Evolutionary conservation across 2,113 vertebrate genomes (phyloP), one percentile per base, ranked within the genome.

Genomic region (Camelus dromedarius): DNA sequence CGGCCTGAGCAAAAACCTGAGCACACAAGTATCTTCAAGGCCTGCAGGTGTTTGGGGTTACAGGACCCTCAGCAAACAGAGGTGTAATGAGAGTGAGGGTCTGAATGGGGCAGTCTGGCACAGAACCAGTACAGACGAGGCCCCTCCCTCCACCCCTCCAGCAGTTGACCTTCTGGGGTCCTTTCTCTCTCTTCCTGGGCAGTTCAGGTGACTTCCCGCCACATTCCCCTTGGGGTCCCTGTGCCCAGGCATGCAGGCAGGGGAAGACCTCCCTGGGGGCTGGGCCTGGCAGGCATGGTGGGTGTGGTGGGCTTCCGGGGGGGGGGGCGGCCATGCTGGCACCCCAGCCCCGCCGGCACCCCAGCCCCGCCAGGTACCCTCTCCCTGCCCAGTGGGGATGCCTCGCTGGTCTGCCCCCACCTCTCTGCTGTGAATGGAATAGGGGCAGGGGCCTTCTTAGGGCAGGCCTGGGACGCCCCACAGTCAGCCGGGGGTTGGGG

Each of bases 361-460:
- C 32, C 66, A 10, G 35, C 48, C 75, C 56, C 0, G 0, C 19
- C 35, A 3, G 2, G n/a, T 28, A 1, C 12, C 70, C 35, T 56
- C 20, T 30, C 2, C 69, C 46, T 2, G 18, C 60, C 48, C 46
- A 2, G 7, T 6, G 46, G 66, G 12, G 28, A 9, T 2, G 0
- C 28, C n/a, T 58, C 9, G 0, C n/a, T 0, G n/a, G 6, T 48
- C 38, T 22, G 13, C 30, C 9, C 7, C 13, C 10, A 12, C 1
- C 15, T n/a, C 75, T 24, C 38, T 56, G 15, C 87, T 42, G 18
- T 20, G 72, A 22, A 70, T 8, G 16, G 15, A 14, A 1, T 4
- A 1, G 1, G 5, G 15, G 38, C 0, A 35, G 35, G 6, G 15
- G 26, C 26, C 8, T 14, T 1, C 8, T 14, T 1, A 4, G 20